Evolutionary conservation across 2,888 invertebrate species (phyloP).

Genomic region (Aquatica leii): DNA sequence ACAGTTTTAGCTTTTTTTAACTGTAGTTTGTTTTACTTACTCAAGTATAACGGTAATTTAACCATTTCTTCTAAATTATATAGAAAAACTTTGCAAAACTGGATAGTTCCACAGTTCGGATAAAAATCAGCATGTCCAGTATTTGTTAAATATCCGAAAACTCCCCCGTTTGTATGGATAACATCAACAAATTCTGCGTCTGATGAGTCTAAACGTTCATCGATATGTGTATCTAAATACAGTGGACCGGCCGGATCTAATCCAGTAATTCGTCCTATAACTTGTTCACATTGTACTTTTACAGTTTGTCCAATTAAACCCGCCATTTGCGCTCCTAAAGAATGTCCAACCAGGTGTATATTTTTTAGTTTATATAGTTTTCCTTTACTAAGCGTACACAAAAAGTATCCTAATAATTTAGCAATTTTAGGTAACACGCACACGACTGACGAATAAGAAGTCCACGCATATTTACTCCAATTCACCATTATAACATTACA

Average conservation of each 20-base stretch:
- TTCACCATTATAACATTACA: slow-evolving; percentile 16
- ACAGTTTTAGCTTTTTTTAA: neutral
- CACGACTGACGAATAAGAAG: neutral
- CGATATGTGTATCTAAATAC: neutral
- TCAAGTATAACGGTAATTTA: neutral
- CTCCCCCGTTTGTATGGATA: slow-evolving; percentile 8
- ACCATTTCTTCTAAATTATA: neutral
- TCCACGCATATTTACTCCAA: slow-evolving; percentile 12
- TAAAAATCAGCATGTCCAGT: slow-evolving; percentile 13
- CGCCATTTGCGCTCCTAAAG: slow-evolving; percentile 38
- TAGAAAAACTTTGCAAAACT: neutral
- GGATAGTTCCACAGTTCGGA: slow-evolving; percentile 2
- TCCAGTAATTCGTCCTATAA: slow-evolving; percentile 16
- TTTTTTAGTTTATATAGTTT: slow-evolving; percentile 1
- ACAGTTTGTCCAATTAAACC: slow-evolving; percentile 29
- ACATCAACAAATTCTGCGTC: slow-evolving; percentile 12
- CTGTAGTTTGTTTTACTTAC: neutral
- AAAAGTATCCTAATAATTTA: neutral
- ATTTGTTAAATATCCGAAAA: neutral
- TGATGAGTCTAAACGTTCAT: neutral
- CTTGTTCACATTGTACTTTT: neutral
- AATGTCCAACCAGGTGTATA: slow-evolving; percentile 40
- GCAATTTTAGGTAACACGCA: slow-evolving; percentile 15
- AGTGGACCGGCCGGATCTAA: slow-evolving; percentile 7
- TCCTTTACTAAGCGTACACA: slow-evolving; percentile 3